Conservation (phyloP, 2,888 invertebrate species). For the Flexamia atlantica region DNA sequence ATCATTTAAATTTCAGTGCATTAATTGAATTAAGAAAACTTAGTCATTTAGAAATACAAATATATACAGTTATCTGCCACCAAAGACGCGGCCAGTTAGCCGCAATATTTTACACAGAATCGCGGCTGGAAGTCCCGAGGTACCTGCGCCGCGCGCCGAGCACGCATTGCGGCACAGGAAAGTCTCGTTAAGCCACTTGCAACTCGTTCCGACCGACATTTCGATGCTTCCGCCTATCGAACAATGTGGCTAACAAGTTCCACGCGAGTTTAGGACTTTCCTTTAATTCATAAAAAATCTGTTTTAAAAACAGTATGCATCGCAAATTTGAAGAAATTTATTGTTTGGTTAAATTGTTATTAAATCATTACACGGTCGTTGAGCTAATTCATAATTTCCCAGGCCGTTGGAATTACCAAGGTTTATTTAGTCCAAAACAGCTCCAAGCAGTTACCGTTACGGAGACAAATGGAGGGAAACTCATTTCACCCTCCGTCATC, state of each 20-base stretch:
- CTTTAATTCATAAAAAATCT: no score
- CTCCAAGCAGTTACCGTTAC: background rate
- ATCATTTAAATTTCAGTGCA: no score
- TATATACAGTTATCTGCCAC: no score
- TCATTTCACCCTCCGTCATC: background rate
- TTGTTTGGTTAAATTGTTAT: no score
- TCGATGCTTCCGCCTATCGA: background rate
- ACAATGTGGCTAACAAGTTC: background rate
- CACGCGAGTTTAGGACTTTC: no score
- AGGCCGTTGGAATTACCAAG: conserved; percentile 5
- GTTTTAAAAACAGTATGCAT: no score
- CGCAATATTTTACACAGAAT: background rate
- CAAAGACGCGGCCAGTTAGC: background rate
- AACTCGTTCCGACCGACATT: background rate
- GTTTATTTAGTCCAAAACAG: conserved; percentile 35
- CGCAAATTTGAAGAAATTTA: no score
- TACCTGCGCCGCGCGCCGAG: background rate
- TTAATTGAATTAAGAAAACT: no score
- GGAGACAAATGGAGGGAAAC: conserved; percentile 1
- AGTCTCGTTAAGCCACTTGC: conserved; percentile 31
- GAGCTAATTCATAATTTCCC: no score
- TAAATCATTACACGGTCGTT: no score
- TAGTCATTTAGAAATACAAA: no score
- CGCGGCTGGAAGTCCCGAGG: background rate
- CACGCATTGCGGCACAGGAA: conserved; percentile 24